phyloP scores from a whole-genome alignment of 2,113 vertebrate species.

The Poecilia latipinna region DNA sequence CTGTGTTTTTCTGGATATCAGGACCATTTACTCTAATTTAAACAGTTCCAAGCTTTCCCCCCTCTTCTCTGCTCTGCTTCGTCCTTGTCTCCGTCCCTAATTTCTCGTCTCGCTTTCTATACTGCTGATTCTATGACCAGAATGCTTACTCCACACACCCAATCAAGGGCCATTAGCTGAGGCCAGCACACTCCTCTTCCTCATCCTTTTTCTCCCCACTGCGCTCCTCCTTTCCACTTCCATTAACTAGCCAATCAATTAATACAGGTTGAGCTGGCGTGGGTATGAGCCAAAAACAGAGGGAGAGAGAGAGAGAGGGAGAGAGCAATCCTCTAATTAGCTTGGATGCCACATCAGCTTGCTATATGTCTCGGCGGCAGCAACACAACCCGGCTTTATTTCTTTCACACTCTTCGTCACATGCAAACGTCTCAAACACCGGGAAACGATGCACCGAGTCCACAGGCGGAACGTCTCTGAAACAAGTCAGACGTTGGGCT shows the following conservation, averaged over 20 bases:
- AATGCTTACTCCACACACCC: constrained; percentile 72
- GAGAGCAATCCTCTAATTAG: constrained; percentile 80
- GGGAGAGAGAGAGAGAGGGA: not conserved
- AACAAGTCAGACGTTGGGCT: not conserved
- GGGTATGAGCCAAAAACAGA: constrained; percentile 72
- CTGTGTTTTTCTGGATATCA: too few species aligned
- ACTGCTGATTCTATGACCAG: constrained; percentile 67
- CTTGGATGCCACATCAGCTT: constrained; percentile 70
- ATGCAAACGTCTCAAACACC: constrained; percentile 10
- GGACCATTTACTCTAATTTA: too few species aligned
- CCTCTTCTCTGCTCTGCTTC: not conserved
- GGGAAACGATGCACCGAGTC: not conserved
- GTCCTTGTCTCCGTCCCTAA: not conserved
- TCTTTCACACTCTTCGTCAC: constrained; percentile 3
- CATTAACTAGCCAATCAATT: constrained; percentile 83
- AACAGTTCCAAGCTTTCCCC: not conserved
- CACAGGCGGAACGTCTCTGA: not conserved
- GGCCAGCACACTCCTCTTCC: constrained; percentile 55
- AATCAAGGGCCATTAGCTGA: constrained; percentile 67
- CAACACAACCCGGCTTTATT: not conserved
- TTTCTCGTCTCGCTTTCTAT: constrained; percentile 19
- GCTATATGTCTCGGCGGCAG: constrained; percentile 42
- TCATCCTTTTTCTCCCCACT: constrained; percentile 13
- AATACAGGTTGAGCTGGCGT: constrained; percentile 75
- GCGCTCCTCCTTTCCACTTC: constrained; percentile 55